Conservation (phyloP, 1,140 invertebrate genomes). For the Rhagoletis zephyria region DNA sequence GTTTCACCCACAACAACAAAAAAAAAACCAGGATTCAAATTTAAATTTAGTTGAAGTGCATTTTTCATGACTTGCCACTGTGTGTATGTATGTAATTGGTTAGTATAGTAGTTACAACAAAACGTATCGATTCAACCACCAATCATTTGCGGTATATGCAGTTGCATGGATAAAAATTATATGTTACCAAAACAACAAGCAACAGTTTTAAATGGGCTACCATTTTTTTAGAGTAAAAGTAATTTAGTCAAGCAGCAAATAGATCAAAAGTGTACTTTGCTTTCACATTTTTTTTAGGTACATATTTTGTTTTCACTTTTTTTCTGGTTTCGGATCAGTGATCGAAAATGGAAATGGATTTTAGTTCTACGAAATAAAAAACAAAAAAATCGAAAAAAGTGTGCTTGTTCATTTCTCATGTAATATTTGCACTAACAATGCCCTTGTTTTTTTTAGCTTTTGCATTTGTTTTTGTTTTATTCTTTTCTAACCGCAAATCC, state of each 20-base stretch:
- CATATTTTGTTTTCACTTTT: neutral
- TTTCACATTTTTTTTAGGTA: constrained; percentile 27
- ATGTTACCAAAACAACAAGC: constrained; percentile 12
- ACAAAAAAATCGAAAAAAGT: neutral
- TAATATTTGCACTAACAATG: neutral
- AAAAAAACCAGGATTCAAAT: neutral
- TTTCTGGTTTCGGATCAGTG: neutral
- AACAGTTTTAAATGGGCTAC: constrained; percentile 45
- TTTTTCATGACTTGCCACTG: neutral
- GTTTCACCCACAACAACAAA: neutral
- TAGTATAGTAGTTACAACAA: neutral
- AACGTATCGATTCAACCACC: constrained; percentile 30
- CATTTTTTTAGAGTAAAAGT: constrained; percentile 18
- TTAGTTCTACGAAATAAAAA: neutral
- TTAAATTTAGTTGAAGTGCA: constrained; percentile 49
- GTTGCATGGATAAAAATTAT: neutral
- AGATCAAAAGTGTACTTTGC: neutral
- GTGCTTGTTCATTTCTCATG: neutral
- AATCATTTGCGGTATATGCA: constrained; percentile 27
- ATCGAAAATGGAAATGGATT: neutral
- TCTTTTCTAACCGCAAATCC: constrained; percentile 19
- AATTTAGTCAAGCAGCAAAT: constrained; percentile 39
- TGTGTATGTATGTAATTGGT: neutral
- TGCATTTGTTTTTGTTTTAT: neutral
- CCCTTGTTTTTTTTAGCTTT: no score